Evolutionary conservation across 2,888 invertebrate genomes (phyloP).

Genomic region (Archips xylosteana): DNA sequence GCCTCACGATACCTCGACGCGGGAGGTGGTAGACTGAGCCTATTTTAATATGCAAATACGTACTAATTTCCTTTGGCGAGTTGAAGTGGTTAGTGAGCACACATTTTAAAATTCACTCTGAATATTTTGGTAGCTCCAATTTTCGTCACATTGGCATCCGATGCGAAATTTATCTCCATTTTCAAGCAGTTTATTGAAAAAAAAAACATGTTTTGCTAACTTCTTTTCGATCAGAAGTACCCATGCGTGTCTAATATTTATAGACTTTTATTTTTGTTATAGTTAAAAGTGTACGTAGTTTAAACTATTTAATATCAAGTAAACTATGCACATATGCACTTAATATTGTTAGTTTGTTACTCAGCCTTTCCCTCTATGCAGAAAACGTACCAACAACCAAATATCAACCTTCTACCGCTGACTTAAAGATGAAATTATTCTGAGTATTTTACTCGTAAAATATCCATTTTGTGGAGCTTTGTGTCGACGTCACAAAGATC

Average conservation of each 20-base stretch:
- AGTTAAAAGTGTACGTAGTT: constrained; percentile 56
- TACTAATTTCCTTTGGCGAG: constrained; percentile 30
- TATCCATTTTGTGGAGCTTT: constrained; percentile 54
- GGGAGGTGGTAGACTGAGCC: constrained; percentile 59
- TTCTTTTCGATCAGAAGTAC: background rate
- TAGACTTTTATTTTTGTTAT: background rate
- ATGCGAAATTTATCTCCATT: background rate
- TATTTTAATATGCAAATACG: constrained; percentile 55
- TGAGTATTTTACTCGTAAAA: constrained; percentile 18
- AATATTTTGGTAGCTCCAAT: background rate
- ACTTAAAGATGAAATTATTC: constrained; percentile 62
- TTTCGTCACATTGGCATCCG: background rate
- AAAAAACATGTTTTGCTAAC: background rate
- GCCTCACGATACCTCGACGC: constrained; percentile 73
- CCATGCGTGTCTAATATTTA: too few species aligned
- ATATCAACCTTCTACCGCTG: constrained; percentile 55
- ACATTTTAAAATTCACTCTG: background rate
- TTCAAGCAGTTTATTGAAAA: background rate
- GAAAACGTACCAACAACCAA: constrained; percentile 57
- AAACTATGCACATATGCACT: constrained; percentile 75
- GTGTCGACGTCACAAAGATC: constrained; percentile 51
- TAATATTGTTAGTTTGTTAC: constrained; percentile 66
- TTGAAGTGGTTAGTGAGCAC: background rate
- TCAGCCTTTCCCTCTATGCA: constrained; percentile 63
- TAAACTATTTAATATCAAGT: constrained; percentile 80